phyloP scores from a whole-genome alignment of 2,113 vertebrate genomes.

The Calidris pugnax region DNA sequence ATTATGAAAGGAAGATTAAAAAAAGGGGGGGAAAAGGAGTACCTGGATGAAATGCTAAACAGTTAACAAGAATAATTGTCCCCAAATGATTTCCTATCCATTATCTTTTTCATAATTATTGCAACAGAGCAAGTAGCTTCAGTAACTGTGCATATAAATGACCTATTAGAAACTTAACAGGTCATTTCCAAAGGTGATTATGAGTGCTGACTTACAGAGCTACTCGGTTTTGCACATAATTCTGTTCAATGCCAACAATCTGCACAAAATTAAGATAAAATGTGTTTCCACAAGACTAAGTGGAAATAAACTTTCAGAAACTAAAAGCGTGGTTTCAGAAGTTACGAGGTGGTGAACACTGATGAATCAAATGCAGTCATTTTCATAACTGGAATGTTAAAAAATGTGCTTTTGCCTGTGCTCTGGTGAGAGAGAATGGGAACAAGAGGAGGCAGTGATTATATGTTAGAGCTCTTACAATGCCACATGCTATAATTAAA shows the following conservation, averaged over 20 bases:
- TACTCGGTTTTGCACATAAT: neutral
- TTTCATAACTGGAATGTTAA: neutral
- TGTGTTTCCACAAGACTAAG: neutral
- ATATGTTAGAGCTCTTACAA: neutral
- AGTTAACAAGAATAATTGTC: neutral
- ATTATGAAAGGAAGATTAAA: neutral
- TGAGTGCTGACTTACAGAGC: neutral
- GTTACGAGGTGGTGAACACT: neutral
- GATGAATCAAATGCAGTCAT: neutral
- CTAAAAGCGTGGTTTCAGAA: neutral
- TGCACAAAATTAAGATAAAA: slow-evolving; percentile 37
- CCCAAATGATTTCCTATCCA: slow-evolving; percentile 8
- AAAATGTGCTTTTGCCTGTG: neutral
- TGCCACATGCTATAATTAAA: neutral
- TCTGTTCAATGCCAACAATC: slow-evolving; percentile 10
- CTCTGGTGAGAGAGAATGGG: neutral
- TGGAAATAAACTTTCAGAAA: slow-evolving; percentile 24
- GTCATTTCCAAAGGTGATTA: slow-evolving; percentile 61
- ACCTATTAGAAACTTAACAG: slow-evolving; percentile 47
- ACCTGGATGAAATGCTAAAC: slow-evolving; percentile 17
- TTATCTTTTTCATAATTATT: slow-evolving; percentile 43
- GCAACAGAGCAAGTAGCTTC: slow-evolving; percentile 2
- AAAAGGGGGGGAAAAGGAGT: neutral
- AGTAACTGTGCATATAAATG: slow-evolving; percentile 48
- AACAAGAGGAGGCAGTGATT: neutral